Percentiles rank a stretch among this genome's conserved stretches.
These are phyloP conservation scores for Phrynocephalus guinanensis DNA, from an alignment of 2,797 vertebrate species.

Conservation along the genomic window DNA sequence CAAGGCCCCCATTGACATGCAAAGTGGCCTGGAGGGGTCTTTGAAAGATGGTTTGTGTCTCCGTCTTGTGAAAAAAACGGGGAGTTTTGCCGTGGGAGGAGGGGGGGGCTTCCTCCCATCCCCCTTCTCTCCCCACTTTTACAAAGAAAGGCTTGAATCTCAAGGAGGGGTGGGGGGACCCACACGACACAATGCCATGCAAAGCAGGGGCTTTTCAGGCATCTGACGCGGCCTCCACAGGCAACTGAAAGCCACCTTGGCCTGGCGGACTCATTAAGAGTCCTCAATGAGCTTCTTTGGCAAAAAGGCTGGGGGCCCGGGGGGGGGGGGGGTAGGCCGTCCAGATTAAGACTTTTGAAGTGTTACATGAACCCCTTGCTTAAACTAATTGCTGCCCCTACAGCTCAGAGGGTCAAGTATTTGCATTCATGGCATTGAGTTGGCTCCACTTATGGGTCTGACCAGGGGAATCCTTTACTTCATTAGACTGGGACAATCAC, in stretches of 20 bases:
- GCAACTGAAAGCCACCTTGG: slow-evolving; percentile 68
- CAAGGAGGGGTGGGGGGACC: slow-evolving; percentile 30
- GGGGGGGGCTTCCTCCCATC: slow-evolving; percentile 62
- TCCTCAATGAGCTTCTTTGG: slow-evolving; percentile 74
- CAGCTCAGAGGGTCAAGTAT: slow-evolving; percentile 83
- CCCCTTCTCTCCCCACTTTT: not conserved
- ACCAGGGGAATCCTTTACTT: slow-evolving; percentile 75
- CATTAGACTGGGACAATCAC: slow-evolving; percentile 73
- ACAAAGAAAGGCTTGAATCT: slow-evolving; percentile 59
- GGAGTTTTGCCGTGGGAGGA: slow-evolving; percentile 49
- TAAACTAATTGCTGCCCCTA: slow-evolving; percentile 83
- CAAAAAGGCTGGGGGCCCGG: slow-evolving; percentile 70
- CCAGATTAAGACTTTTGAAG: slow-evolving; percentile 80
- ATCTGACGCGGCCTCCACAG: slow-evolving; percentile 74
- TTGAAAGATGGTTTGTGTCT: slow-evolving; percentile 78
- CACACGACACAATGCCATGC: slow-evolving; percentile 75
- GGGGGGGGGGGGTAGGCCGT: slow-evolving; percentile 58
- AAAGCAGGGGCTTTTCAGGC: slow-evolving; percentile 75
- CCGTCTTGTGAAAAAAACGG: slow-evolving; percentile 62
- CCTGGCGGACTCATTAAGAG: slow-evolving; percentile 75
- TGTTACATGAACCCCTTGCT: slow-evolving; percentile 79
- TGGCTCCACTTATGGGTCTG: slow-evolving; percentile 77
- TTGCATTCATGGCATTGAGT: slow-evolving; percentile 76
- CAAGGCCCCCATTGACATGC: slow-evolving; percentile 85
- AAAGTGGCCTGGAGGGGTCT: slow-evolving; percentile 75